phyloP scores from a whole-genome alignment of 2,888 invertebrate species.

The Acholoe squamosa region DNA sequence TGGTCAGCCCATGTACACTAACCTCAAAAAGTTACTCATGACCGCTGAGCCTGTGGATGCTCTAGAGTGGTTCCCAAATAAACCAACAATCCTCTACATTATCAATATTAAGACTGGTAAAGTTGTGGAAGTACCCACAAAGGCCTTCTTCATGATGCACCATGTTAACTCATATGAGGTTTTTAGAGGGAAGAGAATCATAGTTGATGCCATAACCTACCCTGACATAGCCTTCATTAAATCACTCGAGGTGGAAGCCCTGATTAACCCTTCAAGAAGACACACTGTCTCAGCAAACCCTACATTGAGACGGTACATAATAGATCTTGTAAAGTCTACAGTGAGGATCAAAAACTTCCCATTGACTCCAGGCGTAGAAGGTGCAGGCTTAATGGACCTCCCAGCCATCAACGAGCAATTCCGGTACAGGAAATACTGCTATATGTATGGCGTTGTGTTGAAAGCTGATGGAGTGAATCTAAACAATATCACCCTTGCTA shows the following conservation, averaged over 20 bases:
- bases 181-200: constrained; percentile 68
- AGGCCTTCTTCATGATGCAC: constrained; percentile 78
- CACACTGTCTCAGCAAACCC: constrained; percentile 74
- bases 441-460: constrained; percentile 77
- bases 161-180: constrained; percentile 79
- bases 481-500: constrained; percentile 75
- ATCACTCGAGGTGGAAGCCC: constrained; percentile 72
- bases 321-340: constrained; percentile 70
- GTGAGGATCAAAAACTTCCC: constrained; percentile 68
- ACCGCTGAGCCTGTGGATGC: constrained; percentile 75
- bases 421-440: constrained; percentile 76
- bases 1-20: constrained; percentile 78
- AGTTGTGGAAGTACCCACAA: constrained; percentile 72
- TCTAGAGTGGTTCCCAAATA: constrained; percentile 75
- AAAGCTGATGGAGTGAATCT: constrained; percentile 75
- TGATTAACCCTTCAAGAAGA: constrained; percentile 72
- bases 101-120: constrained; percentile 73
- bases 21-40: constrained; percentile 74
- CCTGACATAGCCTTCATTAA: constrained; percentile 75
- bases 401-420: constrained; percentile 79
- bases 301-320: constrained; percentile 73
- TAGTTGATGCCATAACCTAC: constrained; percentile 77
- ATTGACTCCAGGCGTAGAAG: constrained; percentile 66
- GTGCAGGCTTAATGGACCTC: constrained; percentile 75
- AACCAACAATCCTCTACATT: constrained; percentile 73